These are phyloP conservation scores for Meloe dianella DNA, from an alignment of 2,888 invertebrate genomes.

Conservation along the genomic window DNA sequence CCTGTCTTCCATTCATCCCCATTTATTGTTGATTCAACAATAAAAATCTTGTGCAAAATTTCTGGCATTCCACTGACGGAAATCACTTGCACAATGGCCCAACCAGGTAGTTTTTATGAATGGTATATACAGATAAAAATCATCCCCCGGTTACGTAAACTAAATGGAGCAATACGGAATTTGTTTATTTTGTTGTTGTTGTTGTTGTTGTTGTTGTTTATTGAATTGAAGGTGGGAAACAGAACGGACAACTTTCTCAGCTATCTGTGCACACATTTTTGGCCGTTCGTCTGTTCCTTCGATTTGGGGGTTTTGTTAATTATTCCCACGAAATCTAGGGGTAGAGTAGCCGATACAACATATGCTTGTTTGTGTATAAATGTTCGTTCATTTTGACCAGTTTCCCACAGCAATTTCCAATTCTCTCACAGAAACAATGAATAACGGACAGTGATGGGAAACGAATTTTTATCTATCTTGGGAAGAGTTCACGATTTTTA, in stretches of 20 bases:
- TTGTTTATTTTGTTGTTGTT: not conserved
- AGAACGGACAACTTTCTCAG: not conserved
- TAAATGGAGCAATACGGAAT: not conserved
- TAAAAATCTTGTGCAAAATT: not conserved
- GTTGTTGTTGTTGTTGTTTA: not conserved
- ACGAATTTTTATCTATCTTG: not conserved
- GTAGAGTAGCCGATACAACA: not conserved
- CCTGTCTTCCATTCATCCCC: too few relatives aligned
- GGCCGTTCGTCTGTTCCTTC: not conserved
- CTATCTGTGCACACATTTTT: not conserved
- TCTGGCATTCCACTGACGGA: not conserved
- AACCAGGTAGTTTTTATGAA: not conserved
- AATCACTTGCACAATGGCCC: not conserved
- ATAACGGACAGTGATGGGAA: not conserved
- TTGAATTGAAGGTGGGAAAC: conserved; percentile 1
- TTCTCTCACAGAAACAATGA: not conserved
- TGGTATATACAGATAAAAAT: not conserved
- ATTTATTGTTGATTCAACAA: too few relatives aligned
- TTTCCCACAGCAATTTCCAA: conserved; percentile 1
- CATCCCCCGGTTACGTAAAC: not conserved
- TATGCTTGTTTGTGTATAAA: not conserved
- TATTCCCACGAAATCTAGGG: not conserved
- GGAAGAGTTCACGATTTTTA: too few relatives aligned
- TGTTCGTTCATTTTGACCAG: not conserved
- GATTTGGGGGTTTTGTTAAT: not conserved